A percentile compares a stretch with the other conserved stretches of the same genome.
Evolutionary conservation across 2,113 vertebrate genomes (phyloP).

Genomic region (Nanorana parkeri): DNA sequence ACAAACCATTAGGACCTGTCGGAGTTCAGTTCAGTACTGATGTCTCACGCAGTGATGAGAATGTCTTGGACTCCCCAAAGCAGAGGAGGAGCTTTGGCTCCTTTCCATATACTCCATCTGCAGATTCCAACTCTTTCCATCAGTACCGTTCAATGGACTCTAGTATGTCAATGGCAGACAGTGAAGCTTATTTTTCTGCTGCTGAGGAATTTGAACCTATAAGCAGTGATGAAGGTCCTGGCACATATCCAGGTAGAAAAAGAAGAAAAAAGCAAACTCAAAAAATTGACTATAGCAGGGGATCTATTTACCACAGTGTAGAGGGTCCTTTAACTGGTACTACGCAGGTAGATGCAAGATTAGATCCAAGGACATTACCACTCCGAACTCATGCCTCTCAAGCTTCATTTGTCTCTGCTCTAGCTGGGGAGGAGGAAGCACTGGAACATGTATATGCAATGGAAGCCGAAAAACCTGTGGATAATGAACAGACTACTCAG

Average conservation of each 20-base stretch:
- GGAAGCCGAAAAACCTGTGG: constrained; percentile 82
- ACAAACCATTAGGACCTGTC: constrained; percentile 83
- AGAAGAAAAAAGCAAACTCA: constrained; percentile 88
- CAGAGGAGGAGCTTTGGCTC: constrained; percentile 95
- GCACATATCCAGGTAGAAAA: constrained; percentile 94
- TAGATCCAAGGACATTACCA: constrained; percentile 81
- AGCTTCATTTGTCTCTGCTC: constrained; percentile 94
- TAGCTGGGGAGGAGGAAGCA: constrained; percentile 89
- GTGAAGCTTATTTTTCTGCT: constrained; percentile 97
- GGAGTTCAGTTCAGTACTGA: constrained; percentile 95
- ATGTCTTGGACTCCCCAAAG: constrained; percentile 91
- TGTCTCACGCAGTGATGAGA: constrained; percentile 93
- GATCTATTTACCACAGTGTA: constrained; percentile 94
- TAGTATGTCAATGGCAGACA: constrained; percentile 96
- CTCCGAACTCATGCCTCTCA: constrained; percentile 90
- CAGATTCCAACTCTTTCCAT: constrained; percentile 94
- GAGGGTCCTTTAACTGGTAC: constrained; percentile 89
- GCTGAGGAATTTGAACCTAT: constrained; percentile 95
- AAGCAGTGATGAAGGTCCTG: constrained; percentile 95
- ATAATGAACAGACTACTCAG: constrained; percentile 84
- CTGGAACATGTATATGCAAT: constrained; percentile 74
- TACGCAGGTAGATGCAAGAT: constrained; percentile 78
- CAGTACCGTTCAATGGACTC: constrained; percentile 96
- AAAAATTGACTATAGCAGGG: constrained; percentile 86
- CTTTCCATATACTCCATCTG: constrained; percentile 93